Conservation (phyloP, 1,140 invertebrate species). For the Triops cancriformis region DNA sequence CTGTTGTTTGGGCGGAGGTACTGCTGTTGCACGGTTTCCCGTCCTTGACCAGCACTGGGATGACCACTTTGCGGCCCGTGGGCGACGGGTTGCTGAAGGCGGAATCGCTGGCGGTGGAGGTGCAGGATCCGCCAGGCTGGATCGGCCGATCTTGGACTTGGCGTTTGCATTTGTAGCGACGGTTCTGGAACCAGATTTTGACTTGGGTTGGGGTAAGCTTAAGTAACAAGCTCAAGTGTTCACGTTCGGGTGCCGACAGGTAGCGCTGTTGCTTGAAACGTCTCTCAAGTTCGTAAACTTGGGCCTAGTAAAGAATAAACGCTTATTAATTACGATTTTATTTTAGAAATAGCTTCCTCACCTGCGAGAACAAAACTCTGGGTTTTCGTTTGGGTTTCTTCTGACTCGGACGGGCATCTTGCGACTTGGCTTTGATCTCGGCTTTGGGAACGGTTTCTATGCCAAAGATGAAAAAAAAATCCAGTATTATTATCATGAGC, state of each 20-base stretch:
- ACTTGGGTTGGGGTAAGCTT: slow-evolving; percentile 46
- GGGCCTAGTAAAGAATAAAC: slow-evolving; percentile 49
- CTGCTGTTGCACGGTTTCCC: slow-evolving; percentile 41
- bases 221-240: slow-evolving; percentile 50
- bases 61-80: slow-evolving; percentile 35
- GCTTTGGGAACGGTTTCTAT: slow-evolving; percentile 24
- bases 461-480: neutral
- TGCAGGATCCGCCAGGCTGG: slow-evolving; percentile 19
- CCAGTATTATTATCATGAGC: neutral
- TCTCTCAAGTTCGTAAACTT: slow-evolving; percentile 60
- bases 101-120: neutral
- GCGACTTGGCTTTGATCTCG: slow-evolving; percentile 42
- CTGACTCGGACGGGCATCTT: slow-evolving; percentile 37
- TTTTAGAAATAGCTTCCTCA: slow-evolving; percentile 33
- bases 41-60: slow-evolving; percentile 43
- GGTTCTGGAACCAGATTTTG: slow-evolving; percentile 57
- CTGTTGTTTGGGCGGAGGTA: neutral
- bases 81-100: neutral
- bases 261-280: slow-evolving; percentile 59
- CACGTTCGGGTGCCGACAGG: slow-evolving; percentile 57
- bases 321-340: neutral
- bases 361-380: slow-evolving; percentile 83
- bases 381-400: slow-evolving; percentile 70
- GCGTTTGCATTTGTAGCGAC: slow-evolving; percentile 53
- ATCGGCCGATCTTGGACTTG: slow-evolving; percentile 31